Conservation (phyloP, 2,113 vertebrate species). For the Pyxicephalus adspersus region DNA sequence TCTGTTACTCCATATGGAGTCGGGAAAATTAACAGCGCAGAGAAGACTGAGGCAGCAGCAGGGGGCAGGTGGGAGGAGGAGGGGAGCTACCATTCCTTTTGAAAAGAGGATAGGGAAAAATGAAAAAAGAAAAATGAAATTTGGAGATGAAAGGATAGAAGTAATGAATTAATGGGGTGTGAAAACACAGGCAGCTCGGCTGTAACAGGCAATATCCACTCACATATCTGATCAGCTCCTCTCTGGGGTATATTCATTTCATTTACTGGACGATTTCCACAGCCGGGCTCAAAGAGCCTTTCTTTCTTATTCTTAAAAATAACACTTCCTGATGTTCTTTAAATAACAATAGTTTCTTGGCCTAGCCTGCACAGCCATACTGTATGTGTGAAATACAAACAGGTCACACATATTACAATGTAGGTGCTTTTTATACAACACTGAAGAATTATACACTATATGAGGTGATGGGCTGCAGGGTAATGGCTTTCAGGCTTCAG, state of each 20-base stretch:
- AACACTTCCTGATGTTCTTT: constrained; percentile 54
- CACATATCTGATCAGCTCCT: constrained; percentile 73
- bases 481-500: too few relatives aligned
- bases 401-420: too few relatives aligned
- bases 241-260: constrained; percentile 84
- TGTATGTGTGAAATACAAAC: background rate
- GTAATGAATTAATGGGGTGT: constrained; percentile 99
- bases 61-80: constrained; percentile 73
- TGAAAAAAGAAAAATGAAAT: constrained; percentile 84
- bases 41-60: constrained; percentile 96
- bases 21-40: constrained; percentile 99
- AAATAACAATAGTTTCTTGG: constrained; percentile 43
- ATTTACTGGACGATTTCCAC: constrained; percentile 86
- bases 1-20: constrained; percentile 99
- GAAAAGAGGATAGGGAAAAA: constrained; percentile 54
- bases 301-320: constrained; percentile 65
- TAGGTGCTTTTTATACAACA: too few relatives aligned
- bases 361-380: background rate
- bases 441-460: too few relatives aligned
- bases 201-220: constrained; percentile 97
- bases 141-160: constrained; percentile 96
- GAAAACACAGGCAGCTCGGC: constrained; percentile 95
- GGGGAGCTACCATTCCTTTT: constrained; percentile 75
- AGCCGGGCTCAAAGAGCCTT: constrained; percentile 64
- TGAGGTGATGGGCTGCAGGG: too few relatives aligned